These are phyloP conservation scores for Ascaphus truei DNA, from an alignment of 2,113 vertebrate species.

Conservation along the genomic window DNA sequence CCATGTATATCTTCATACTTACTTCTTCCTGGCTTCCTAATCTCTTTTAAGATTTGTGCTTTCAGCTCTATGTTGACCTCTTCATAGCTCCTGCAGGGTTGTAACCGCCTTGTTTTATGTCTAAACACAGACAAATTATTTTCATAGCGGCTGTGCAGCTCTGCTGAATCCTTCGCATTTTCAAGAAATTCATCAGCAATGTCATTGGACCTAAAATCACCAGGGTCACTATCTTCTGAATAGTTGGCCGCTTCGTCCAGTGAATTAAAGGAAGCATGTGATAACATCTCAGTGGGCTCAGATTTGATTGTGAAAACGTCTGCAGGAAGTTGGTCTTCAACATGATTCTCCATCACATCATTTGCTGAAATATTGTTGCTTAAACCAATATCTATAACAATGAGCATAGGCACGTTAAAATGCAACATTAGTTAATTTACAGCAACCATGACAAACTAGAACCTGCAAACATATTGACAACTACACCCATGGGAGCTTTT, in stretches of 20 bases:
- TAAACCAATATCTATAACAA: constrained; percentile 58
- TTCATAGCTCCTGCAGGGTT: constrained; percentile 72
- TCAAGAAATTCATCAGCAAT: constrained; percentile 51
- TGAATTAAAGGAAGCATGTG: constrained; percentile 52
- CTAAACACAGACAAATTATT: constrained; percentile 62
- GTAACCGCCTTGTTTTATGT: constrained; percentile 71
- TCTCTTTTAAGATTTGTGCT: constrained; percentile 89
- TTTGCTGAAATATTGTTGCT: constrained; percentile 51
- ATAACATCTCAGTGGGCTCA: constrained; percentile 56
- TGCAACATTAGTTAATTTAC: no score
- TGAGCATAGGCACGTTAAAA: not conserved
- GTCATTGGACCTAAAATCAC: constrained; percentile 60
- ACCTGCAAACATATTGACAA: no score
- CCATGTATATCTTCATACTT: no score
- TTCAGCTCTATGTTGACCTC: constrained; percentile 81
- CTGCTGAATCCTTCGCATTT: constrained; percentile 57
- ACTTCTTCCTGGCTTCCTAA: constrained; percentile 92
- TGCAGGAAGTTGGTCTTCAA: constrained; percentile 66
- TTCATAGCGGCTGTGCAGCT: constrained; percentile 54
- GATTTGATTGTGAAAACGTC: constrained; percentile 48
- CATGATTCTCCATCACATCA: constrained; percentile 76
- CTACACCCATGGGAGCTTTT: no score
- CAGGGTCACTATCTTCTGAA: constrained; percentile 50
- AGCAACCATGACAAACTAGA: no score
- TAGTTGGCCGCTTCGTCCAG: constrained; percentile 59